Conservation (phyloP, 2,888 invertebrate species). For the Cryptocephalus primarius region DNA sequence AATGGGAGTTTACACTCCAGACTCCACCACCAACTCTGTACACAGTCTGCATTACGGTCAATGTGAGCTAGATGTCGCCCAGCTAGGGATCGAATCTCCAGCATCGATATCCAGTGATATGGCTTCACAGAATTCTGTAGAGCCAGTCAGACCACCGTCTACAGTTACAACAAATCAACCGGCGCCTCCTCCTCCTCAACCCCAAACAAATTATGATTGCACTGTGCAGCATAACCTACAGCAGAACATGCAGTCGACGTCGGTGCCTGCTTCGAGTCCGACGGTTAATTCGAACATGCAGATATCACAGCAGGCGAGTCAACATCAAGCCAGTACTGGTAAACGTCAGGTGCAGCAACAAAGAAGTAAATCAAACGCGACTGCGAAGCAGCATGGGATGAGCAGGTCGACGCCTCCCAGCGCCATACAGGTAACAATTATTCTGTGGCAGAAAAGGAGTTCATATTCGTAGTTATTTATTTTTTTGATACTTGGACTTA, state of each 20-base stretch:
- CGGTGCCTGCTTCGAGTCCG: constrained; percentile 40
- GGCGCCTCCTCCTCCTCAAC: constrained; percentile 20
- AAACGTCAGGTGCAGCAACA: constrained; percentile 31
- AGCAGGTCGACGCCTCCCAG: constrained; percentile 30
- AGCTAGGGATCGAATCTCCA: constrained; percentile 78
- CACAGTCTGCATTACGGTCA: constrained; percentile 64
- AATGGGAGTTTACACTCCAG: constrained; percentile 78
- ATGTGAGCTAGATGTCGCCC: constrained; percentile 74
- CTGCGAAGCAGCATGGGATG: constrained; percentile 25
- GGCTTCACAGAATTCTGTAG: constrained; percentile 61
- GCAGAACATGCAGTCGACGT: constrained; percentile 16
- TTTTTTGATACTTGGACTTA: too few relatives aligned
- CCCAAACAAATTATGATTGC: constrained; percentile 50
- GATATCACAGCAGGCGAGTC: constrained; percentile 26
- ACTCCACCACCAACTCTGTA: constrained; percentile 72
- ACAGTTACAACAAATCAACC: constrained; percentile 38
- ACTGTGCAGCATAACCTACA: constrained; percentile 44
- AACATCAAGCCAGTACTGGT: constrained; percentile 25
- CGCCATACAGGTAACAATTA: neutral
- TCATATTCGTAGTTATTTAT: too few relatives aligned
- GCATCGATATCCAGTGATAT: constrained; percentile 80
- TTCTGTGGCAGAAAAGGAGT: constrained; percentile 1
- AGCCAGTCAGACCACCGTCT: constrained; percentile 47
- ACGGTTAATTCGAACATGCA: constrained; percentile 26
- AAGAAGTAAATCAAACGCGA: constrained; percentile 29